These are phyloP conservation scores for Puntigrus tetrazona DNA, from an alignment of 2,113 vertebrate genomes.

Conservation along the genomic window DNA sequence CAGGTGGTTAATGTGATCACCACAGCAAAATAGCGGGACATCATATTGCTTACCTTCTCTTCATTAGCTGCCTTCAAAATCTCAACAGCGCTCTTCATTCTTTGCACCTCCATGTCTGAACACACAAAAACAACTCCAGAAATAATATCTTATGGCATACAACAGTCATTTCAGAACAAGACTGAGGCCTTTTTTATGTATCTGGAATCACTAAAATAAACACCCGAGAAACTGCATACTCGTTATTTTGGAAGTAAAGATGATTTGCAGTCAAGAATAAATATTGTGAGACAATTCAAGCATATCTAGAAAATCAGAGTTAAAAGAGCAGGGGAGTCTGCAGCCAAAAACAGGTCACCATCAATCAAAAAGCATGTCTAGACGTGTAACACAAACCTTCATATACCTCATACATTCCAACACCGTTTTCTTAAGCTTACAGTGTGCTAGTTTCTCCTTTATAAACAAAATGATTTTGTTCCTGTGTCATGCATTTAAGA, in stretches of 20 bases:
- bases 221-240: neutral
- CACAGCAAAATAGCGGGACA: neutral
- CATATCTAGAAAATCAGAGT: neutral
- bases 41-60: constrained; percentile 68
- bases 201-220: neutral
- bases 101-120: constrained; percentile 82
- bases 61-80: constrained; percentile 65
- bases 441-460: neutral
- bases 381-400: constrained; percentile 52
- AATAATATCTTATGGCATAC: neutral
- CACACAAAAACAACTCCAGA: neutral
- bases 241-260: neutral
- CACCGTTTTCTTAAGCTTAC: neutral
- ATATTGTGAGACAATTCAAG: neutral
- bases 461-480: neutral
- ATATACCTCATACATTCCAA: constrained; percentile 21
- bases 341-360: constrained; percentile 32
- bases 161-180: neutral
- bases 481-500: neutral
- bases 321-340: neutral
- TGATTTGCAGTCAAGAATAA: neutral
- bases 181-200: neutral
- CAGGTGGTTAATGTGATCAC: neutral
- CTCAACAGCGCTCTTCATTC: constrained; percentile 69
- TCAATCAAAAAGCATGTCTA: constrained; percentile 38